These are phyloP conservation scores for Tenthredo amoena DNA, from an alignment of 2,888 invertebrate genomes.

Conservation along the genomic window DNA sequence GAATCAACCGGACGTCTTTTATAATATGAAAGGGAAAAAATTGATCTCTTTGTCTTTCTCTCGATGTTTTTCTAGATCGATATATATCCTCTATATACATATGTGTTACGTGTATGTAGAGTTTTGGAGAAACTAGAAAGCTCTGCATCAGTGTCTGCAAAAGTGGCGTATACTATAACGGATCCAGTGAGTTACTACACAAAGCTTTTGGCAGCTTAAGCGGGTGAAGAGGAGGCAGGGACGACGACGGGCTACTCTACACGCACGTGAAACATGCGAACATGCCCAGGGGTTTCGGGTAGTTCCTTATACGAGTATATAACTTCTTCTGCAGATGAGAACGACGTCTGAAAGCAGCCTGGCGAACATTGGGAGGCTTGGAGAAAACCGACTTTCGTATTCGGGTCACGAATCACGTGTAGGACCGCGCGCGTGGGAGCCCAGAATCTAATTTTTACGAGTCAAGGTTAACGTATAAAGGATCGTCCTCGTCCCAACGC, in stretches of 20 bases:
- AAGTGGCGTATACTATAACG: slow-evolving; percentile 13
- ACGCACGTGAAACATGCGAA: slow-evolving; percentile 35
- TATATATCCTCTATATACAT: background rate
- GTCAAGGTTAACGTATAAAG: slow-evolving; percentile 45
- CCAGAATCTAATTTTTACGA: slow-evolving; percentile 46
- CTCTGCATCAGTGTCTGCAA: background rate
- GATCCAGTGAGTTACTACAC: slow-evolving; percentile 33
- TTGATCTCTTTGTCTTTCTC: too few relatives aligned
- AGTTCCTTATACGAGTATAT: slow-evolving; percentile 22
- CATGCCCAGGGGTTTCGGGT: slow-evolving; percentile 19
- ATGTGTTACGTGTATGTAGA: background rate
- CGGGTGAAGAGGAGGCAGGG: background rate
- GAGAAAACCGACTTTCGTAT: background rate
- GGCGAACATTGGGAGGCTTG: background rate
- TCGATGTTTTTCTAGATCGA: too few relatives aligned
- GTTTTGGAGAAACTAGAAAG: slow-evolving; percentile 11
- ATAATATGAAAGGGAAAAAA: too few relatives aligned
- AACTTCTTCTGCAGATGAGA: slow-evolving; percentile 33
- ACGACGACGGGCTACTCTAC: background rate
- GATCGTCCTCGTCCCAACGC: slow-evolving; percentile 28
- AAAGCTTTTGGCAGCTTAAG: slow-evolving; percentile 37
- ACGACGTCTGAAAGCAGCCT: slow-evolving; percentile 8
- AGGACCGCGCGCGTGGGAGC: slow-evolving; percentile 43
- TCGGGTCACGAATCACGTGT: slow-evolving; percentile 45
- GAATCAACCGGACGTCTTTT: too few relatives aligned